These are phyloP conservation scores for Agrilus cyanescens DNA, from an alignment of 2,888 invertebrate species.

Conservation along the genomic window DNA sequence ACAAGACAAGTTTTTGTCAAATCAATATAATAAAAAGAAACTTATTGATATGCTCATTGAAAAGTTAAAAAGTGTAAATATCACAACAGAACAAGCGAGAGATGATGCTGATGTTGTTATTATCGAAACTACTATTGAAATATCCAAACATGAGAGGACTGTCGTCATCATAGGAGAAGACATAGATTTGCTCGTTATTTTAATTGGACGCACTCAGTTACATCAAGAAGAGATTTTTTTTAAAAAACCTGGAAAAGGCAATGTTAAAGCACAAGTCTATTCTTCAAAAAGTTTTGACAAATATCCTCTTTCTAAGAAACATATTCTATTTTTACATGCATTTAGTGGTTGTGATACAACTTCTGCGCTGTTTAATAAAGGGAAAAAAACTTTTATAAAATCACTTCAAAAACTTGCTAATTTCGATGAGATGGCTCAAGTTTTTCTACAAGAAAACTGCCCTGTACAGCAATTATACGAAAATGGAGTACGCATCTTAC, in stretches of 20 bases:
- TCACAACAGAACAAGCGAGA: slow-evolving; percentile 27
- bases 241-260: slow-evolving; percentile 28
- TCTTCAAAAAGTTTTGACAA: slow-evolving; percentile 25
- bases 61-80: slow-evolving; percentile 26
- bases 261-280: slow-evolving; percentile 26
- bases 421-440: slow-evolving; percentile 20
- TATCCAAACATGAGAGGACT: slow-evolving; percentile 18
- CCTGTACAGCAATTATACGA: slow-evolving; percentile 22
- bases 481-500: slow-evolving; percentile 20
- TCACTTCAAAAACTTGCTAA: slow-evolving; percentile 20
- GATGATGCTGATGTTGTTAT: slow-evolving; percentile 30
- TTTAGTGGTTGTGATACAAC: slow-evolving; percentile 23
- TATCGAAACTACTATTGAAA: slow-evolving; percentile 26
- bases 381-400: slow-evolving; percentile 22
- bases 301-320: slow-evolving; percentile 17
- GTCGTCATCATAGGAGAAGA: slow-evolving; percentile 28
- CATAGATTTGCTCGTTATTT: slow-evolving; percentile 28
- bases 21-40: slow-evolving; percentile 18
- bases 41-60: slow-evolving; percentile 25
- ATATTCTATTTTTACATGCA: slow-evolving; percentile 19
- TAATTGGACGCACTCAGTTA: slow-evolving; percentile 26
- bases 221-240: slow-evolving; percentile 23
- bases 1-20: slow-evolving; percentile 20
- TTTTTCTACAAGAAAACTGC: slow-evolving; percentile 28
- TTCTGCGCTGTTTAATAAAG: slow-evolving; percentile 21